Percentiles rank a stretch among this genome's conserved stretches.
phyloP scores from a whole-genome alignment of 2,797 vertebrate species.

The Gouania willdenowi region DNA sequence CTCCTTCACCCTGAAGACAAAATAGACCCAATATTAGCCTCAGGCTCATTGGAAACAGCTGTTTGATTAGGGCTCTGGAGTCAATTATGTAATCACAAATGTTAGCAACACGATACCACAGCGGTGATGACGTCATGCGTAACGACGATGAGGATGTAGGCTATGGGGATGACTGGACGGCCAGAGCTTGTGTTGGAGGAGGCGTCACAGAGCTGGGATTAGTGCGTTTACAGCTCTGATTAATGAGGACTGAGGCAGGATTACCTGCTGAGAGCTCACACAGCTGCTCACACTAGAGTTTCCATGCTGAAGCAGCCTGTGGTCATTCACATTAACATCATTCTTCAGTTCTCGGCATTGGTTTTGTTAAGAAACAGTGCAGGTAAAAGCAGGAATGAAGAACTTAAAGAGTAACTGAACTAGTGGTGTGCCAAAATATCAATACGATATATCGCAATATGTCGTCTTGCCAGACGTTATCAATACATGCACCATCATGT shows the following conservation, averaged over 20 bases:
- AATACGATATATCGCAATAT: too few species aligned
- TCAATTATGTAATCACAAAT: conserved; percentile 4
- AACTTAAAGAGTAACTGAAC: conserved; percentile 13
- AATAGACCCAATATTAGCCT: too few species aligned
- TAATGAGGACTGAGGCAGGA: conserved; percentile 14
- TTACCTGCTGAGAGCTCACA: conserved; percentile 19
- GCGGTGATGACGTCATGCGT: conserved; percentile 48
- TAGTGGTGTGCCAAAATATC: too few species aligned
- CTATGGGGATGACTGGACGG: not conserved
- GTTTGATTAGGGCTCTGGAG: not conserved
- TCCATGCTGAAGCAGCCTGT: conserved; percentile 1
- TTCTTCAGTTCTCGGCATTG: not conserved
- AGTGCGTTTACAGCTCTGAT: conserved; percentile 2
- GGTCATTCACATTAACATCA: not conserved
- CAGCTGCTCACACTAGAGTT: conserved; percentile 13
- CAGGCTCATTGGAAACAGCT: too few species aligned
- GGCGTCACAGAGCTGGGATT: conserved; percentile 15
- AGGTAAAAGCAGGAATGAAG: conserved; percentile 8
- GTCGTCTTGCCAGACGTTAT: too few species aligned
- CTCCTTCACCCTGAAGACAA: conserved; percentile 87
- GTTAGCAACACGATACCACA: conserved; percentile 4
- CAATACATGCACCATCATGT: too few species aligned
- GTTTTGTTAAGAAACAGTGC: not conserved
- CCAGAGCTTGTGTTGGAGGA: conserved; percentile 11
- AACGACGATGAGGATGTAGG: not conserved